Evolutionary conservation across 2,113 vertebrate genomes (phyloP), one percentile per base, ranked within the genome.

Genomic region (Felis catus): DNA sequence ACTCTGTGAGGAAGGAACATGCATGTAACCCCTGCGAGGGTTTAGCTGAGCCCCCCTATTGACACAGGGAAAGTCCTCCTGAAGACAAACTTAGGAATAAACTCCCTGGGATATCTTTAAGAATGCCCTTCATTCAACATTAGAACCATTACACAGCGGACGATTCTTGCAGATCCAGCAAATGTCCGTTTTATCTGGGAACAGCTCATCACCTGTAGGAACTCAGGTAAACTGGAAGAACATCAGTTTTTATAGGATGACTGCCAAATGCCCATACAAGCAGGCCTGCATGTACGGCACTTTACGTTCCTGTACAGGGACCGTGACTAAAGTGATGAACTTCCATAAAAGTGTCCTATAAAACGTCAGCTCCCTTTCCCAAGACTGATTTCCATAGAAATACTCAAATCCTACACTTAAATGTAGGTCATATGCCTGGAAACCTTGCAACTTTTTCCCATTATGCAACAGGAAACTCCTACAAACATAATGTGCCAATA

Each of bases 241-340:
- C 4, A 12, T 4, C 8, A 31, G 23, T 21, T 45, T 53, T 53
- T 16, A 1, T 41, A 31, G n/a, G 9, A 11, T 13, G 12, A 14
- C n/a, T 9, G 45, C 70, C 55, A 61, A 18, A 14, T 18, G 27
- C 51, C 18, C 16, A 4, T 9, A 7, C 31, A 39, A 36, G 25
- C 58, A 53, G n/a, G 55, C 31, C 82, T 14, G 11, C 18, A 23
- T 1, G 2, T 25, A 23, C 14, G 16, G 33, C 58, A 16, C 16
- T 29, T 23, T 14, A 29, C 14, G 3, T 55, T 51, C n/a, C 61
- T 39, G 36, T 7, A 65, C 0, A 10, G 18, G 71, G 41, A 85
- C 8, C 12, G 16, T 0, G 1, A 76, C 14, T 39, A 5, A 51
- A 76, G 19, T 6, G 2, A 66, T 7, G 12, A 25, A 12, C 21